Evolutionary conservation across 53 echinoderm and acorn worm species (phyloP), one percentile per base, ranked within the genome.

Genomic region (Paelopatides confundens): DNA sequence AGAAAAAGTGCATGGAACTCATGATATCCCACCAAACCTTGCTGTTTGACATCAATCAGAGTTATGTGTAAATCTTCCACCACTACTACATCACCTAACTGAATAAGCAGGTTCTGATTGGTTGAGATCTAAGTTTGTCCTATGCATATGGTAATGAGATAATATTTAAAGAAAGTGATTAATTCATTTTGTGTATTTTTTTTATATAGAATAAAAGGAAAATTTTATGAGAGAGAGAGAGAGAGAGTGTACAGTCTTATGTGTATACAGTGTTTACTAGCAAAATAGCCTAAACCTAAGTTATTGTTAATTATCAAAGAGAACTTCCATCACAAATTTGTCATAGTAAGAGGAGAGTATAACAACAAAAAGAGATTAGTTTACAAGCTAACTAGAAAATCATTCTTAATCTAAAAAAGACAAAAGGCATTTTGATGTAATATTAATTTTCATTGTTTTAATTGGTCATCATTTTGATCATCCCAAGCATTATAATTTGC

Each of bases 1-100:
- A 99, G 88, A 95, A 94, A 84, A 95, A 92, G 86, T 90, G 96
- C 5, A 94, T 99, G 0, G 95, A 99, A 86, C 71, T 96, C 43
- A 90, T 99, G 88, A 94, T 99, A 21, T 76, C 88, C 30, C 86
- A 96, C 49, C 92, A 85, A 11, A 89, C 92, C 51, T 85, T 69
- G 48, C 54, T 99, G 28, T 99, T 99, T 87, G 92, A 90, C 84
- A 89, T 79, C 27, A 79, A 33, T 33, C 79, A 79, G 51, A 79
- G 79, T 46, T 79, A 79, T 81, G 82, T 88, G 81, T 65, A 87
- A 58, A 21, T 58, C 24, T 58, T 21, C n/a, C 58, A 21, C 21
- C 5, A 58, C 2, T 18, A 21, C 21, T 6, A 58, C 2, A 58
- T 23, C 58, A 58, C 58, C 58, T n/a, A 21, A 58, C 58, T 58